A percentile compares a stretch with the other conserved stretches of the same genome.
These are phyloP conservation scores for Apolygus lucorum DNA, from an alignment of 1,140 invertebrate genomes.

Conservation along the genomic window DNA sequence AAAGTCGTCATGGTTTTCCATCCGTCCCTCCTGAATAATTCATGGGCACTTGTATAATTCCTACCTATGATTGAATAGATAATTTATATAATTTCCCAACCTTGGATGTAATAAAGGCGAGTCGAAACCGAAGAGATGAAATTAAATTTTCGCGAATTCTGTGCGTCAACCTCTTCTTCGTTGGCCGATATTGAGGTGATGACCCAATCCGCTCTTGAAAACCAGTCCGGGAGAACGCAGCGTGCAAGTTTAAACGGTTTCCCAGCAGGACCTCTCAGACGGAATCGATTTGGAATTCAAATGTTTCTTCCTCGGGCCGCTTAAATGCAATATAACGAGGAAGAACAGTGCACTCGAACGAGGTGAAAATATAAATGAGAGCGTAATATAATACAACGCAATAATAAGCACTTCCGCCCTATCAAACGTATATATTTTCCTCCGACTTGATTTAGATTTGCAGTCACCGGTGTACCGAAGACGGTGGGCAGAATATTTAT, in stretches of 20 bases:
- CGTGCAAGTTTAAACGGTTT: not conserved
- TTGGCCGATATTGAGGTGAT: too few relatives aligned
- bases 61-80: too few relatives aligned
- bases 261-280: not conserved
- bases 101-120: too few relatives aligned
- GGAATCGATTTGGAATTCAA: not conserved
- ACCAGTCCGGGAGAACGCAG: not conserved
- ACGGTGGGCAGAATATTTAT: too few relatives aligned
- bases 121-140: too few relatives aligned
- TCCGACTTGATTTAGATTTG: not conserved
- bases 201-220: not conserved
- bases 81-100: too few relatives aligned
- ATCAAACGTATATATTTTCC: not conserved
- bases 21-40: too few relatives aligned
- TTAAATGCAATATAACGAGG: conserved; percentile 1
- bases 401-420: not conserved
- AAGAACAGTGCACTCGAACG: not conserved
- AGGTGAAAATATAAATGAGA: not conserved
- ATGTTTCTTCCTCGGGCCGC: not conserved
- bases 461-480: too few relatives aligned
- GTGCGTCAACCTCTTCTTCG: too few relatives aligned
- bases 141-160: too few relatives aligned
- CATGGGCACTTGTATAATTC: too few relatives aligned
- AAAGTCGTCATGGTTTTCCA: too few relatives aligned
- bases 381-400: not conserved